Base-by-base conservation (phyloP, 2,888 invertebrate species). In the Mimumesa dahlbomi region DNA sequence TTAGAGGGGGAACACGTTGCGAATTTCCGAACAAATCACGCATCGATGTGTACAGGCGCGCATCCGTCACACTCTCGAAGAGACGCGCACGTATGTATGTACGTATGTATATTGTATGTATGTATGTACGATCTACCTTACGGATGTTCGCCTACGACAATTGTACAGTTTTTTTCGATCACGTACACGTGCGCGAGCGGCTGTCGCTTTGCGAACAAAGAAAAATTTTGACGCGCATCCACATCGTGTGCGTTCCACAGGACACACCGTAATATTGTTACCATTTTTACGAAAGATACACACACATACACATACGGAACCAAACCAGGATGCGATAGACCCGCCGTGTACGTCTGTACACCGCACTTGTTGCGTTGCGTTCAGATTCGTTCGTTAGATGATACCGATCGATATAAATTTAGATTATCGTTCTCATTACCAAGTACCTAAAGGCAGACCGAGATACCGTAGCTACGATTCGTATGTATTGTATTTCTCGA, bases 391-490 rank as follows among this genome's bases (percentile, higher is more conserved):
- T 80, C 58, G n/a, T 79, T 76, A 80, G 72, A 75, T n/a, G n/a
- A n/a, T 73, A 66, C 61, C 67, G 61, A 77, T 79, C 79, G 82
- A 79, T 79, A n/a, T 78, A 78, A 84, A n/a, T n/a, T 81, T 84
- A 82, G 73, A 78, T 54, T 82, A 80, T 82, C 74, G 75, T 79
- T 82, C 81, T 82, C 69, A 77, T 83, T 84, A 84, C 82, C 78
- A 79, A 80, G 83, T 85, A 84, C 81, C 85, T 85, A 78, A 77
- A 61, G 68, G 73, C 76, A 78, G 56, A 74, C 75, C 77, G 75
- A 82, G 79, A 77, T 76, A 77, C 63, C 75, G 57, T 71, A 64
- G 70, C 69, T 62, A 42, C 36, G 56, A 65, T 43, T 36, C 36
- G 19, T 49, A 25, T 18, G 21, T 11, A 36, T 29, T 11, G 61